Evolutionary conservation across 2,888 invertebrate species (phyloP).

Genomic region (Eilema depressum): DNA sequence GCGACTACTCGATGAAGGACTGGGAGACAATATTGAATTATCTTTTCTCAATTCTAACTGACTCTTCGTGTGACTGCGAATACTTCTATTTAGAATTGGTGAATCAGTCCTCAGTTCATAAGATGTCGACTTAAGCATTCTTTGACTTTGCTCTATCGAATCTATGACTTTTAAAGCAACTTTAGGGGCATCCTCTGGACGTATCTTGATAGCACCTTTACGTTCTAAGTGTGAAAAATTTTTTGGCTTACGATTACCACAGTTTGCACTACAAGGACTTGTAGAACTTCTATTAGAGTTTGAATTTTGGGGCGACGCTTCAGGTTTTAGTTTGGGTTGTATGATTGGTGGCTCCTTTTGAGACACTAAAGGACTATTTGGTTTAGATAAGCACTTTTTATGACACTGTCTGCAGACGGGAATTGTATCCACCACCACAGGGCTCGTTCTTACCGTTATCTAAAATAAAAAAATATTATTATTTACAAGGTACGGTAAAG

Average conservation of each 20-base stretch:
- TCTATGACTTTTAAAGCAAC: conserved; percentile 82
- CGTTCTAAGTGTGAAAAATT: conserved; percentile 78
- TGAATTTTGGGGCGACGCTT: conserved; percentile 76
- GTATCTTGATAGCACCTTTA: conserved; percentile 82
- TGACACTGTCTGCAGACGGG: conserved; percentile 93
- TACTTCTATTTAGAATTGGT: conserved; percentile 72
- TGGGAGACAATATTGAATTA: conserved; percentile 77
- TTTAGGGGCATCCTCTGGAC: conserved; percentile 81
- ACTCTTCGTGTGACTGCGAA: conserved; percentile 72
- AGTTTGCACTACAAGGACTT: conserved; percentile 78
- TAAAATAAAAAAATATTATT: conserved; percentile 68
- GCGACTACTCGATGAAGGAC: conserved; percentile 83
- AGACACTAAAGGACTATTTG: conserved; percentile 82
- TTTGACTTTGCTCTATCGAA: conserved; percentile 83
- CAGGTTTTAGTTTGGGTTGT: conserved; percentile 70
- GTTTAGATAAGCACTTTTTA: conserved; percentile 90
- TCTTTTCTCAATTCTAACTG: conserved; percentile 80
- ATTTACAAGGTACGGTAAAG: neutral
- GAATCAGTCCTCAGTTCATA: conserved; percentile 82
- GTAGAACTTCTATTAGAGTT: conserved; percentile 77
- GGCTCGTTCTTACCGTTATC: conserved; percentile 93
- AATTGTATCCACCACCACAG: conserved; percentile 90
- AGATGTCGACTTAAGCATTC: conserved; percentile 82
- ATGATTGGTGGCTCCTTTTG: conserved; percentile 76
- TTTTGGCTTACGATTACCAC: conserved; percentile 76